Base-by-base conservation (phyloP, 2,888 invertebrate species). In the Sclerodermus sp. region DNA sequence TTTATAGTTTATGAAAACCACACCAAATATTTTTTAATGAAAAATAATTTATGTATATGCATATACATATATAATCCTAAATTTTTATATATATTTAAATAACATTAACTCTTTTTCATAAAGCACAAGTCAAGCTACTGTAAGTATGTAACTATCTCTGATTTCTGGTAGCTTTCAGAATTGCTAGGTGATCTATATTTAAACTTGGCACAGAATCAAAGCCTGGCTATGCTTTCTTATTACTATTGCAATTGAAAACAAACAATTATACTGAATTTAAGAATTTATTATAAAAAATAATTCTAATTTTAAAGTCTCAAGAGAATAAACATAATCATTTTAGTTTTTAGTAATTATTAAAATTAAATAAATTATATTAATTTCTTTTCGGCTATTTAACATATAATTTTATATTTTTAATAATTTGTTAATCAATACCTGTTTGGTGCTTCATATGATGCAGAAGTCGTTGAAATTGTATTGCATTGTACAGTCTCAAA, bases 201-300 rank as follows among this genome's bases (percentile, higher is more conserved):
- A 66, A 68, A 66, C 66, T 66, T 67, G 67, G 67, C 67, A 67
- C 53, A 46, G 51, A 50, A 51, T 66, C 66, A 66, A 62, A 57
- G 37, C 43, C 56, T 51, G 53, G 41, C 55, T 51, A 60, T 62
- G 58, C 51, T 57, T 60, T 43, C 53, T 51, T 54, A 61, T 62
- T 50, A 58, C 55, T 51, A 53, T 47, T 40, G 36, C 49, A 53
- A 62, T 40, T 57, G 52, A 54, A 55, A 47, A 44, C 52, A 55
- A 60, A 60, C 55, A 60, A 58, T 61, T 42, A 10, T 51, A 36
- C 40, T 32, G 23, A 46, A 47, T 31, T 31, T 13, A 38, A 14
- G 10, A 34, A 8, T 8, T 23, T 3, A 23, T 23, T 8, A 23
- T 23, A 23, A 23, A 8, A 23, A 23, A 23, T 23, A 23, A 23